Percentiles rank a stretch among this genome's conserved stretches.
phyloP scores from a whole-genome alignment of 2,113 vertebrate genomes.

The Chroicocephalus ridibundus region DNA sequence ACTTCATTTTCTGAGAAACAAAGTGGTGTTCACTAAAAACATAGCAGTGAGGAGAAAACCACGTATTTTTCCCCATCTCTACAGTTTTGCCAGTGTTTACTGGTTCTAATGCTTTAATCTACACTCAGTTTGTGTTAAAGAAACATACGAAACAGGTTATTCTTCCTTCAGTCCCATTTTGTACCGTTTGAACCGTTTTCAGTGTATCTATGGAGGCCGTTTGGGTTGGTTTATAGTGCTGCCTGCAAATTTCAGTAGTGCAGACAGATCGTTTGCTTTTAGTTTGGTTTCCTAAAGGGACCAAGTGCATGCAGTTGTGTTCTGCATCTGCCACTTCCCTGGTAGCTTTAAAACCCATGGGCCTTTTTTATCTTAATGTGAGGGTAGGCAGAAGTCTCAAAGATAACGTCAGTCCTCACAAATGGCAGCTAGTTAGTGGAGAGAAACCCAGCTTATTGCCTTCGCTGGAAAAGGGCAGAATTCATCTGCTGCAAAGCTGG shows the following conservation, averaged over 20 bases:
- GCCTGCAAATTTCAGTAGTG: not conserved
- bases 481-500: not conserved
- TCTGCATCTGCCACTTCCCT: not conserved
- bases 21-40: not conserved
- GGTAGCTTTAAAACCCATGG: not conserved
- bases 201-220: not conserved
- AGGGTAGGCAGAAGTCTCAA: not conserved
- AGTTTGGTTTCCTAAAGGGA: not conserved
- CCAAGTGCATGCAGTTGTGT: not conserved
- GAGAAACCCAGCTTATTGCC: not conserved
- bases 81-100: not conserved
- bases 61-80: not conserved
- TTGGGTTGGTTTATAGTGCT: not conserved
- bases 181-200: not conserved
- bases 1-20: not conserved
- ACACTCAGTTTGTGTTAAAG: not conserved
- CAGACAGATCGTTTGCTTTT: not conserved
- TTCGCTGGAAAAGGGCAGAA: not conserved
- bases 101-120: not conserved
- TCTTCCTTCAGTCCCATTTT: not conserved
- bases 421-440: not conserved
- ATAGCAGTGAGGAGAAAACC: not conserved
- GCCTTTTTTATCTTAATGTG: not conserved
- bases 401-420: not conserved
- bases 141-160: not conserved